These are phyloP conservation scores for Zenarchopterus dispar DNA, from an alignment of 2,797 vertebrate species.

Conservation along the genomic window DNA sequence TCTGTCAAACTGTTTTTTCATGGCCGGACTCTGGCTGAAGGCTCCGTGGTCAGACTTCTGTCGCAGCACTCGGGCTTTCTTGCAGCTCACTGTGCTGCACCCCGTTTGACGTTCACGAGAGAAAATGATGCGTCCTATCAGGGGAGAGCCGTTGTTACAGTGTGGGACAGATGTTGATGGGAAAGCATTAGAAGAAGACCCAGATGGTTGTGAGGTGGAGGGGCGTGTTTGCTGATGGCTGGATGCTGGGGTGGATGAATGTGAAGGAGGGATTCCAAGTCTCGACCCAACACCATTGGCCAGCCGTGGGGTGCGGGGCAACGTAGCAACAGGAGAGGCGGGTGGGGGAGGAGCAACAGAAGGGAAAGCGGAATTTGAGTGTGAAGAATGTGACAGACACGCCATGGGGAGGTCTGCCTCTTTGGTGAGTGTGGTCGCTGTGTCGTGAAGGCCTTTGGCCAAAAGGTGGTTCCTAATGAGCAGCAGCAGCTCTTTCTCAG, in stretches of 20 bases:
- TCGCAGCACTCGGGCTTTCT: constrained; percentile 91
- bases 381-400: constrained; percentile 88
- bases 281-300: constrained; percentile 90
- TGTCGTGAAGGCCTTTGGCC: constrained; percentile 94
- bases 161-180: constrained; percentile 75
- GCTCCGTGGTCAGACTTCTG: constrained; percentile 99
- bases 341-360: constrained; percentile 80
- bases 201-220: constrained; percentile 80
- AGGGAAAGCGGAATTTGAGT: constrained; percentile 85
- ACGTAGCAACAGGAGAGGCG: constrained; percentile 84
- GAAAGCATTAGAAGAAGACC: constrained; percentile 68
- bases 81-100: constrained; percentile 80
- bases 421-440: constrained; percentile 89
- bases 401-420: constrained; percentile 97
- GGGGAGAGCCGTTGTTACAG: constrained; percentile 83
- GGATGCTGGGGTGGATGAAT: constrained; percentile 77
- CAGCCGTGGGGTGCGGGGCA: constrained; percentile 93
- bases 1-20: constrained; percentile 98
- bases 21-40: constrained; percentile 97
- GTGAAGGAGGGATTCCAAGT: constrained; percentile 82
- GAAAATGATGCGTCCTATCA: constrained; percentile 96
- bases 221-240: constrained; percentile 86
- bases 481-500: constrained; percentile 95
- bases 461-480: constrained; percentile 98
- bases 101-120: constrained; percentile 90